phyloP scores from a whole-genome alignment of 1,140 invertebrate genomes.

The Dendrolimus punctatus region DNA sequence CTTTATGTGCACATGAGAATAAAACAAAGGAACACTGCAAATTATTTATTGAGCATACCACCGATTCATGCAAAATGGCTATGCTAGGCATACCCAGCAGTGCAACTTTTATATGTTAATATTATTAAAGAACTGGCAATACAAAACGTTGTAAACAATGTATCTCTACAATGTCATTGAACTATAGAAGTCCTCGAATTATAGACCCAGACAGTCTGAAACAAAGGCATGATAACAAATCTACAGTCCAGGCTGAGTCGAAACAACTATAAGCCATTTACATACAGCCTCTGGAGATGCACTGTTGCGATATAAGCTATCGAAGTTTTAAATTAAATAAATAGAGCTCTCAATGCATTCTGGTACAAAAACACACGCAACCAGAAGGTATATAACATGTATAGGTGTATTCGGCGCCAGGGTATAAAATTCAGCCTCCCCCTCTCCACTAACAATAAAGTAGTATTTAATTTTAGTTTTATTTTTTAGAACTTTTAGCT shows the following conservation, averaged over 20 bases:
- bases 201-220: conserved; percentile 24
- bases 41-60: no score
- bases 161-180: neutral
- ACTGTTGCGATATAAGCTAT: conserved; percentile 41
- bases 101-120: no score
- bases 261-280: conserved; percentile 52
- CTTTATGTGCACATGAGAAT: no score
- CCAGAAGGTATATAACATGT: conserved; percentile 25
- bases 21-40: no score
- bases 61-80: no score
- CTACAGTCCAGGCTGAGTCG: conserved; percentile 32
- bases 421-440: no score
- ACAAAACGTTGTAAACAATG: no score
- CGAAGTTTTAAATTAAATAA: conserved; percentile 45
- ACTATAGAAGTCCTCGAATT: conserved; percentile 23
- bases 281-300: conserved; percentile 48
- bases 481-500: no score
- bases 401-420: neutral
- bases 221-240: conserved; percentile 46
- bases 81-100: no score
- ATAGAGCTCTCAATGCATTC: conserved; percentile 46
- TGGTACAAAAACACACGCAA: conserved; percentile 24
- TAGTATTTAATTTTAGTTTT: no score
- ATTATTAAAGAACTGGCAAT: no score
- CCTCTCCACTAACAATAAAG: no score